phyloP scores from a whole-genome alignment of 2,888 invertebrate species.

The Ophion ellenae region DNA sequence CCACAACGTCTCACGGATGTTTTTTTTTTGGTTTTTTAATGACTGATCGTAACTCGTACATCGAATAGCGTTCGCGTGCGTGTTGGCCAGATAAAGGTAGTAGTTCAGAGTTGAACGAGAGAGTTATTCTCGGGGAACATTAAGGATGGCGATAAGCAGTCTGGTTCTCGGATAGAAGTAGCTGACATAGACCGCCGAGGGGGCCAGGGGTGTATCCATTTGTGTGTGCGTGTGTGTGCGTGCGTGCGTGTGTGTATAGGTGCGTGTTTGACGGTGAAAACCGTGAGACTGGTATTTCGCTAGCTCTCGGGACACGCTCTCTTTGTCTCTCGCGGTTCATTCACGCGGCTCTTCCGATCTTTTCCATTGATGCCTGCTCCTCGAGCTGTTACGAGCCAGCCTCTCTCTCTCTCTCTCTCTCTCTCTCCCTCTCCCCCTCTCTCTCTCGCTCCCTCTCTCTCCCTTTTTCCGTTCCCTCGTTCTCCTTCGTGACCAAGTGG shows the following conservation, averaged over 20 bases:
- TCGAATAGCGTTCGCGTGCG: slow-evolving; percentile 18
- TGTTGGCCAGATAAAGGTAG: slow-evolving; percentile 30
- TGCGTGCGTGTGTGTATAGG: slow-evolving; percentile 35
- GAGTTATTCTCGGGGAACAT: slow-evolving; percentile 50
- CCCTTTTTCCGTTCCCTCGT: slow-evolving; percentile 27
- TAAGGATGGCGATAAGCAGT: slow-evolving; percentile 50
- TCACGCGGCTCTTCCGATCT: slow-evolving; percentile 79
- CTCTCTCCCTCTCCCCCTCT: slow-evolving; percentile 42
- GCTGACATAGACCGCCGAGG: slow-evolving; percentile 6
- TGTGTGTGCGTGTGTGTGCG: slow-evolving; percentile 13
- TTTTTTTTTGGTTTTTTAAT: slow-evolving; percentile 22
- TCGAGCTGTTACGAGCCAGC: slow-evolving; percentile 53
- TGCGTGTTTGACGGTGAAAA: slow-evolving; percentile 72
- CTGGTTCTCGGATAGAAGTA: slow-evolving; percentile 33
- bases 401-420: neutral
- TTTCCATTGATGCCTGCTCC: slow-evolving; percentile 80
- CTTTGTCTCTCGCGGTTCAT: slow-evolving; percentile 79
- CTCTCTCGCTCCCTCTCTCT: slow-evolving; percentile 46
- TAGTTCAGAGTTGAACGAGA: slow-evolving; percentile 28
- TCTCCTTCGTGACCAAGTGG: slow-evolving; percentile 48
- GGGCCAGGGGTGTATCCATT: slow-evolving; percentile 59
- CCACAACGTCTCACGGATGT: slow-evolving; percentile 10
- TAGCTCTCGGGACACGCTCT: slow-evolving; percentile 65
- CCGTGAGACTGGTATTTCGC: slow-evolving; percentile 82
- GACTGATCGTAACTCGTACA: slow-evolving; percentile 37